phyloP scores from a whole-genome alignment of 2,888 invertebrate species.

The Panopea generosa region DNA sequence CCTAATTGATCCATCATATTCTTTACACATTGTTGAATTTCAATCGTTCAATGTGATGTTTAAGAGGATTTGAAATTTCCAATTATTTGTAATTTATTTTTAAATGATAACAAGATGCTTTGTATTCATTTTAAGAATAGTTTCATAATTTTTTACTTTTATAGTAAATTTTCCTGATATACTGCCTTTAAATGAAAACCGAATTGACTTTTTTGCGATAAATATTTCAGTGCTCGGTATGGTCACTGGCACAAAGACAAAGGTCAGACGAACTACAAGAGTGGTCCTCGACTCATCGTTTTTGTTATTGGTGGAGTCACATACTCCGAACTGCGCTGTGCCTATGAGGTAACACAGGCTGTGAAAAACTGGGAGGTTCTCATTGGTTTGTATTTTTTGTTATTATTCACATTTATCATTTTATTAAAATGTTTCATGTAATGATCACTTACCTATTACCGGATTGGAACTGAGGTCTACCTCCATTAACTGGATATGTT shows the following conservation, averaged over 20 bases:
- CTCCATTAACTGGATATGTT: too few relatives aligned
- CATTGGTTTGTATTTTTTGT: constrained; percentile 88
- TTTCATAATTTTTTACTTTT: too few relatives aligned
- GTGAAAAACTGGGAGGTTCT: constrained; percentile 99
- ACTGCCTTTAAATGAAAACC: too few relatives aligned
- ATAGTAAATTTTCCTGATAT: too few relatives aligned
- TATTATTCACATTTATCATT: too few relatives aligned
- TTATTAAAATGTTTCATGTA: too few relatives aligned
- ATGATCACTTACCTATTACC: too few relatives aligned
- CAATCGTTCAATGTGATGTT: background rate
- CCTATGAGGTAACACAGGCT: constrained; percentile 97
- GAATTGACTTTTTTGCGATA: constrained; percentile 1
- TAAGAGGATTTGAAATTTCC: background rate
- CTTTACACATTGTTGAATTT: too few relatives aligned
- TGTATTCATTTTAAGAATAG: too few relatives aligned
- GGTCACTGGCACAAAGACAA: constrained; percentile 99
- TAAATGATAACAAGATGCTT: too few relatives aligned
- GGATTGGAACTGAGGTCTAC: too few relatives aligned
- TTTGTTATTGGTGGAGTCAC: constrained; percentile 98
- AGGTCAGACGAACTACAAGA: constrained; percentile 92
- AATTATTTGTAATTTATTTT: background rate
- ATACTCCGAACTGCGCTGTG: constrained; percentile 98
- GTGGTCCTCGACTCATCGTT: constrained; percentile 97
- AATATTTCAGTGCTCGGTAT: constrained; percentile 93
- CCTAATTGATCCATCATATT: too few relatives aligned